These are phyloP conservation scores for Hypotaenidia okinawae DNA, from an alignment of 2,797 vertebrate genomes.

Conservation along the genomic window DNA sequence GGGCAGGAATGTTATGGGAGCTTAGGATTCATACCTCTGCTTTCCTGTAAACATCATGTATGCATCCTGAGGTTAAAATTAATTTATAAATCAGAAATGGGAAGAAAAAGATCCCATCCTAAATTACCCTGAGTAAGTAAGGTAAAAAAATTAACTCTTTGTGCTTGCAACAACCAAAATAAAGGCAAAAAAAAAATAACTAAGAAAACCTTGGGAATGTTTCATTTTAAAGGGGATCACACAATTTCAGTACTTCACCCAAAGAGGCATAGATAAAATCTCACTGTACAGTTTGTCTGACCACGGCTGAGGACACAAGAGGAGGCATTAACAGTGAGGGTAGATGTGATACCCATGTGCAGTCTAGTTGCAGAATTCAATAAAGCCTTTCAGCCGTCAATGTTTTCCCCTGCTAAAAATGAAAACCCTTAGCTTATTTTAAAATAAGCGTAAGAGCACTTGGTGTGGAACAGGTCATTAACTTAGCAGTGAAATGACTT, in stretches of 20 bases:
- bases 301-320: neutral
- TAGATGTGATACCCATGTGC: neutral
- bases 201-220: neutral
- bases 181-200: neutral
- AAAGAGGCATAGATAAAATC: neutral
- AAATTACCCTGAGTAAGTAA: neutral
- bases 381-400: neutral
- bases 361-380: neutral
- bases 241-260: neutral
- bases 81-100: neutral
- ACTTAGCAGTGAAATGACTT: neutral
- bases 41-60: neutral
- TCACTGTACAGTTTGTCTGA: neutral
- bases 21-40: neutral
- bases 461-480: slow-evolving; percentile 5
- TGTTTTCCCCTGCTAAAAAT: neutral
- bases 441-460: neutral
- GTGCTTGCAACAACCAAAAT: neutral
- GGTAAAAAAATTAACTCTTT: neutral
- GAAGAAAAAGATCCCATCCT: rapidly evolving
- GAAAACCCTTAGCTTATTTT: neutral
- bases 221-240: neutral
- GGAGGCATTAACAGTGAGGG: neutral
- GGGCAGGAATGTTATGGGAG: neutral
- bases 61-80: neutral